Conservation (phyloP, 2,888 invertebrate genomes). For the Lepidocyrtoides sp. region DNA sequence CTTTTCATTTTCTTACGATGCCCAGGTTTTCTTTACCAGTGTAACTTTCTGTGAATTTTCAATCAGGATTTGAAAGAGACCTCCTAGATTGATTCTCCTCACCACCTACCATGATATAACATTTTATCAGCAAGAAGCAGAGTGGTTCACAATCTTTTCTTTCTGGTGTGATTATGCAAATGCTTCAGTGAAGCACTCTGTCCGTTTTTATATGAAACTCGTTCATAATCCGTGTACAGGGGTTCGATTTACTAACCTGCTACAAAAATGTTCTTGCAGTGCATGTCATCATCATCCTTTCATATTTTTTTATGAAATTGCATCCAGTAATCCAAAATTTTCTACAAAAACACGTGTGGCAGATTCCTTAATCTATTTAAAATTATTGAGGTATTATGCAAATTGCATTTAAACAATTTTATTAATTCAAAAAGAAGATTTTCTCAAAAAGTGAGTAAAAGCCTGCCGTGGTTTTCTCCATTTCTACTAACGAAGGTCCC, state of each 20-base stretch:
- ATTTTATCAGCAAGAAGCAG: conserved; percentile 73
- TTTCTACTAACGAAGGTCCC: too few relatives aligned
- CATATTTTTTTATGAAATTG: conserved; percentile 18
- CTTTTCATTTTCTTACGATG: neutral
- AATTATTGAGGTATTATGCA: conserved; percentile 74
- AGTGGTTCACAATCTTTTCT: conserved; percentile 72
- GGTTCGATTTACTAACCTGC: neutral
- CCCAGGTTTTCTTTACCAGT: conserved; percentile 20
- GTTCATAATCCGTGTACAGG: neutral
- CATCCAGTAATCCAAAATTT: conserved; percentile 1
- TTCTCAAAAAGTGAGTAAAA: too few relatives aligned
- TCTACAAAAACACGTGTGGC: conserved; percentile 55
- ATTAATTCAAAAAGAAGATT: conserved; percentile 7
- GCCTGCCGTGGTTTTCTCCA: too few relatives aligned
- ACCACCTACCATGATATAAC: conserved; percentile 77
- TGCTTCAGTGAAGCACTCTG: conserved; percentile 53
- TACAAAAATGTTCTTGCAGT: neutral
- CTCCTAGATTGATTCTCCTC: conserved; percentile 79
- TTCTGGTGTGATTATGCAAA: conserved; percentile 78
- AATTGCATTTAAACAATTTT: conserved; percentile 49
- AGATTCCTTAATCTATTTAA: conserved; percentile 68
- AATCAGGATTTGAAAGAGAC: conserved; percentile 71
- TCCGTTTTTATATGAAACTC: neutral
- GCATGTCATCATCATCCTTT: conserved; percentile 11
- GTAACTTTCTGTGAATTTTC: conserved; percentile 72